A percentile compares a stretch with the other conserved stretches of the same genome.
Conservation (phyloP, 2,113 vertebrate species). For the Argyrosomus japonicus region DNA sequence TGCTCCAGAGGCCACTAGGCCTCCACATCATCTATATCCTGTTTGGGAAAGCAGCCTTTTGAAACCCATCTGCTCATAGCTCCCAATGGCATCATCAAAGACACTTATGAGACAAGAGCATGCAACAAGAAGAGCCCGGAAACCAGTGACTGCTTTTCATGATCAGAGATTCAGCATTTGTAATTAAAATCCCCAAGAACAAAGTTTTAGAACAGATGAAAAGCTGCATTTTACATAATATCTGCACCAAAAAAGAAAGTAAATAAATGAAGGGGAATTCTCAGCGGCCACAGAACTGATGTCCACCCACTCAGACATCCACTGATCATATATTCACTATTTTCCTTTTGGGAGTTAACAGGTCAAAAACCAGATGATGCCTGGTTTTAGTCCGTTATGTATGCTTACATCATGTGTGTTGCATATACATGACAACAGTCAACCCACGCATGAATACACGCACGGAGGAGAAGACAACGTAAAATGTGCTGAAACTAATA, state of each 20-base stretch:
- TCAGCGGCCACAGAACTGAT: constrained; percentile 51
- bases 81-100: constrained; percentile 79
- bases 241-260: constrained; percentile 40
- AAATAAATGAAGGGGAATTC: constrained; percentile 64
- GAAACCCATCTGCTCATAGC: constrained; percentile 76
- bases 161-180: constrained; percentile 51
- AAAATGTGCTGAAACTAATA: constrained; percentile 29
- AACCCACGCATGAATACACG: constrained; percentile 29
- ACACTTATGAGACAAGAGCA: constrained; percentile 53
- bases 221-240: constrained; percentile 56
- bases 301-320: constrained; percentile 64
- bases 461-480: background rate
- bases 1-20: constrained; percentile 63
- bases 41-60: constrained; percentile 77
- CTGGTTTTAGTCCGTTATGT: constrained; percentile 41
- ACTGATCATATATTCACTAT: constrained; percentile 62
- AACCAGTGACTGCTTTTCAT: constrained; percentile 41
- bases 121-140: constrained; percentile 46
- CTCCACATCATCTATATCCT: constrained; percentile 81
- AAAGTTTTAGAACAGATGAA: constrained; percentile 57
- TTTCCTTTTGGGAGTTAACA: constrained; percentile 57
- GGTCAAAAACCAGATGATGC: constrained; percentile 77
- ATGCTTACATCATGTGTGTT: constrained; percentile 59
- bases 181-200: constrained; percentile 46
- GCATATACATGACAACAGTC: constrained; percentile 24